Conservation (phyloP, 2,797 vertebrate species). For the Eupleurogrammus muticus region DNA sequence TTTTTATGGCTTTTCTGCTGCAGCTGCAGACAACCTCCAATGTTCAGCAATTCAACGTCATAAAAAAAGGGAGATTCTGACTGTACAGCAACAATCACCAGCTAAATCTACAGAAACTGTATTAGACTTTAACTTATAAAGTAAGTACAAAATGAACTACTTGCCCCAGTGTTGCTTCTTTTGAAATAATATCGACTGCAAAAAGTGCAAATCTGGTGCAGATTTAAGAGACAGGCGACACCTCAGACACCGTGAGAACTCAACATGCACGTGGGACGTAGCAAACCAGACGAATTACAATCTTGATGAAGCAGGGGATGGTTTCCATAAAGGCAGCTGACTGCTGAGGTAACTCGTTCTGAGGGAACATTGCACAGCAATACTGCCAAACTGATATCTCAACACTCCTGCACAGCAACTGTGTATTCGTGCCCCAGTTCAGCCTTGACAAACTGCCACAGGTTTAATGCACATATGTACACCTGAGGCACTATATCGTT, state of each 20-base stretch:
- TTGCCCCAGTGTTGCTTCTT: not conserved
- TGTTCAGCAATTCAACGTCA: not conserved
- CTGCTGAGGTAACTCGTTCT: slow-evolving; percentile 1
- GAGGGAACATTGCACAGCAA: not conserved
- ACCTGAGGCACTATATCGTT: not conserved
- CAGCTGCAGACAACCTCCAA: not conserved
- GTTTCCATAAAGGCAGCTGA: slow-evolving; percentile 19
- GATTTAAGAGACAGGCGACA: not conserved
- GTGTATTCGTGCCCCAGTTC: not conserved
- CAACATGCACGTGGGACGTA: not conserved
- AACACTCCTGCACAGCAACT: not conserved
- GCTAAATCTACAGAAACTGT: not conserved
- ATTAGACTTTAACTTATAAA: not conserved
- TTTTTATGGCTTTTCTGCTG: slow-evolving; percentile 18
- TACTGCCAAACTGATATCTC: slow-evolving; percentile 14
- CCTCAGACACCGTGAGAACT: not conserved
- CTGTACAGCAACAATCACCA: not conserved
- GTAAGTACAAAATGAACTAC: not conserved
- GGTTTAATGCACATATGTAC: not conserved
- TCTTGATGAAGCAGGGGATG: not conserved
- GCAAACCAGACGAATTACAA: not conserved
- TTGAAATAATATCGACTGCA: not conserved
- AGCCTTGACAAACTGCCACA: slow-evolving; percentile 1
- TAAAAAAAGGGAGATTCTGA: not conserved
- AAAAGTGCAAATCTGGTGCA: not conserved